Evolutionary conservation across 1,140 invertebrate genomes (phyloP), one percentile per base, ranked within the genome.

Genomic region (Scylla paramamosain): DNA sequence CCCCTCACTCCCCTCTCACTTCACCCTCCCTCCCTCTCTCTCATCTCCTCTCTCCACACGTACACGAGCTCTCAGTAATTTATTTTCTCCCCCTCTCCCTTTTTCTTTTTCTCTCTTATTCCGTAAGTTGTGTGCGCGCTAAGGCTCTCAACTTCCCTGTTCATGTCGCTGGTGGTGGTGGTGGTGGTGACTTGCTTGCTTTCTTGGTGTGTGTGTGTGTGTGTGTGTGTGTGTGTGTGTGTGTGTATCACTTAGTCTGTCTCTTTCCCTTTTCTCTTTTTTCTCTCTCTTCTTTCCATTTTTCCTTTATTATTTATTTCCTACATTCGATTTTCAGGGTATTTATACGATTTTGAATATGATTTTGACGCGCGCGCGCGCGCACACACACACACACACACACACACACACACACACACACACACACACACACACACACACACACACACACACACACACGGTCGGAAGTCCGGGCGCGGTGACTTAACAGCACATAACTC

Each of bases 381-480:
- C 83, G 31, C 83, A 86, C 83, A 86, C 83, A 86, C 83, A 86
- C 83, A 86, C 83, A 86, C 83, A 86, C 83, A 29, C 83, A 86
- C 88, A 90, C 88, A 48, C 45, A 90, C 88, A 90, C 88, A 39
- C 88, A 90, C 88, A 39, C 88, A 90, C 83, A 86, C 83, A 29
- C 83, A 86, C 83, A 86, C 83, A 86, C 45, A 48, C 88, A 90
- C 88, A 39, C 88, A 90, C 88, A 39, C 31, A 90, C 45, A 39
- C 45, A 90, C 45, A n/a, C 88, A 90, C 88, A 39, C 32, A 39
- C 31, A 90, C 88, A 48, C 83, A 86, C 83, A 86, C 52, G 16
- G 39, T 39, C 39, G 39, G 39, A 39, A 39, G 39, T 39, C 6
- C 39, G 6, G 39, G 39, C 39, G 1, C 39, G 39, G 39, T 39